Base-by-base conservation (phyloP, 2,888 invertebrate genomes). In the Chromoteleia sp. region DNA sequence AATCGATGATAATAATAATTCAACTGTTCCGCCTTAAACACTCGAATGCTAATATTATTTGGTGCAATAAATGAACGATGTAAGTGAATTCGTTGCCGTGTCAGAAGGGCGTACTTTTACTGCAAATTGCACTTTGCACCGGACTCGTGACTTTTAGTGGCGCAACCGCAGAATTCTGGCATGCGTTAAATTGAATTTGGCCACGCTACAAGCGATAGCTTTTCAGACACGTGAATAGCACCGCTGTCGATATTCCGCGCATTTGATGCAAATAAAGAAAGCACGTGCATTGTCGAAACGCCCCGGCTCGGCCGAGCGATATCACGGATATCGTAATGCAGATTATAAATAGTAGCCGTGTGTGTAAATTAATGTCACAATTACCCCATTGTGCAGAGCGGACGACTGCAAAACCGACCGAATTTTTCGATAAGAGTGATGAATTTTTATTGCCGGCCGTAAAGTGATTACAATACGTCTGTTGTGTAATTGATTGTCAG, bases 121-220 rank as follows among this genome's bases (percentile, higher is more conserved):
- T 76, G 67, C 59, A 61, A 67, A 73, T 81, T 67, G 76, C 76
- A 76, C 75, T 70, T 75, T 61, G 65, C 71, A 43, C 56, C 36
- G 74, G 54, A 63, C 71, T 68, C 56, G 54, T 81, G 81, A 81
- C 73, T 81, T 77, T 73, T 78, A 75, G 79, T 67, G 67, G 61
- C 29, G 30, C 61, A 36, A 58, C 81, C 77, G 33, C 81, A 56
- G 59, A 73, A 81, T 81, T 63, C 77, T 58, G 71, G 67, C 76
- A 67, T 76, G 76, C 76, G 81, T 81, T 81, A 76, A 81, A 77
- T 81, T 81, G 81, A 81, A 81, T 81, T 81, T 43, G 73, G 71
- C 41, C 48, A 70, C 59, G 73, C 78, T 63, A 48, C 71, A 41
- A 71, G 73, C 65, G 68, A 74, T 68, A 68, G 79, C 68, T 79